Conservation (phyloP, 92 coral and sea anemone genomes). For the Palythoa grandiflora region DNA sequence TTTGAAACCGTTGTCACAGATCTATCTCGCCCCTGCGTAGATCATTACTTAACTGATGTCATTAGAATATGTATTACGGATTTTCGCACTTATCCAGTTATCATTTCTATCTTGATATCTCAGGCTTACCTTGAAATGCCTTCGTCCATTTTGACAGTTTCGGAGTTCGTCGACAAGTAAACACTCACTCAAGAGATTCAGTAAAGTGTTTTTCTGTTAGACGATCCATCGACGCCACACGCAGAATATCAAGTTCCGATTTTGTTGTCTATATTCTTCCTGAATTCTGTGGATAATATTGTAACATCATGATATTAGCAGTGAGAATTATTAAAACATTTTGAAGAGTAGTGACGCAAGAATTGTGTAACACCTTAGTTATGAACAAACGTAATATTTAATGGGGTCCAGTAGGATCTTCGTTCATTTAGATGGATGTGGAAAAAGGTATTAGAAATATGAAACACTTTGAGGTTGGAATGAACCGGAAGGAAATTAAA, state of each 20-base stretch:
- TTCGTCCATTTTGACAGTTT: slow-evolving; percentile 14
- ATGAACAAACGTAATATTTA: no score
- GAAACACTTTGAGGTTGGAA: background rate
- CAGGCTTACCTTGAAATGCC: background rate
- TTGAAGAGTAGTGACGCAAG: background rate
- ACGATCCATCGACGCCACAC: background rate
- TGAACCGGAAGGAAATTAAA: slow-evolving; percentile 28
- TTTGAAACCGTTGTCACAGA: no score
- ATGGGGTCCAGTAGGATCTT: no score
- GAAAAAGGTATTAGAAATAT: background rate
- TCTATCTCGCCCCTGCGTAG: no score
- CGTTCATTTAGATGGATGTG: background rate
- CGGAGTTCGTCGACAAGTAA: background rate
- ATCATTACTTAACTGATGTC: no score
- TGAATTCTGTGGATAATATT: slow-evolving; percentile 9
- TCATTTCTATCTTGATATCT: background rate
- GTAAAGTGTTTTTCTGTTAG: background rate
- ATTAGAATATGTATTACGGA: no score
- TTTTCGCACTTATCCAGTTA: background rate
- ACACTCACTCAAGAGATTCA: slow-evolving; percentile 1
- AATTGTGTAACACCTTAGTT: background rate
- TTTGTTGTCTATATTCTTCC: background rate
- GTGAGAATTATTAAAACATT: background rate
- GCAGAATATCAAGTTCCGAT: background rate
- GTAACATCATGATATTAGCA: background rate